These are phyloP conservation scores for Arge pagana DNA, from an alignment of 2,888 invertebrate species.

Conservation along the genomic window DNA sequence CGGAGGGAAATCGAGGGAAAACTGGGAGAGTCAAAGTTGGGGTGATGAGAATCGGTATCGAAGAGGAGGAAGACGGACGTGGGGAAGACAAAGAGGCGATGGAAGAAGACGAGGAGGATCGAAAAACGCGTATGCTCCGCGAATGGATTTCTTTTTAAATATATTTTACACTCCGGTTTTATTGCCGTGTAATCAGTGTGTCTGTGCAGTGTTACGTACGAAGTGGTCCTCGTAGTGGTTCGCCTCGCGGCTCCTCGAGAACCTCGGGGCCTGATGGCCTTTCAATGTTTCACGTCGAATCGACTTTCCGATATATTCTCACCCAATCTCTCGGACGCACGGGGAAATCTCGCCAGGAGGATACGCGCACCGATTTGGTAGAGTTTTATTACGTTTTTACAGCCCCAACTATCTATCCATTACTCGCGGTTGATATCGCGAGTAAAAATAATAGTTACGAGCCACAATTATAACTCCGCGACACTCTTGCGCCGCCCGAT, in stretches of 20 bases:
- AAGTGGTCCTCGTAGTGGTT: too few species aligned
- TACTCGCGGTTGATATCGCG: conserved; percentile 17
- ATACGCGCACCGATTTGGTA: conserved; percentile 14
- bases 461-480: background rate
- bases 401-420: conserved; percentile 18
- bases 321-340: background rate
- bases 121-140: too few species aligned
- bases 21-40: too few species aligned
- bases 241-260: too few species aligned
- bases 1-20: too few species aligned
- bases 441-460: conserved; percentile 21
- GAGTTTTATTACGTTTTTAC: conserved; percentile 14
- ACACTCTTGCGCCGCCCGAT: background rate
- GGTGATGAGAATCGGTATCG: too few species aligned
- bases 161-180: conserved; percentile 9
- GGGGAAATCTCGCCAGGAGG: background rate
- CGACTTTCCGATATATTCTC: conserved; percentile 4
- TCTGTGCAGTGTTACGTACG: conserved; percentile 13
- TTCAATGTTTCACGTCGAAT: conserved; percentile 9
- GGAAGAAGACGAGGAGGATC: too few species aligned
- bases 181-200: conserved; percentile 16
- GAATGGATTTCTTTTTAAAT: conserved; percentile 6
- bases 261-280: background rate
- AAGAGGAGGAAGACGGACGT: too few species aligned
- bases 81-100: too few species aligned